Evolutionary conservation across 2,888 invertebrate genomes (phyloP), one percentile per base, ranked within the genome.

Genomic region (Heteromyza rotundicornis): DNA sequence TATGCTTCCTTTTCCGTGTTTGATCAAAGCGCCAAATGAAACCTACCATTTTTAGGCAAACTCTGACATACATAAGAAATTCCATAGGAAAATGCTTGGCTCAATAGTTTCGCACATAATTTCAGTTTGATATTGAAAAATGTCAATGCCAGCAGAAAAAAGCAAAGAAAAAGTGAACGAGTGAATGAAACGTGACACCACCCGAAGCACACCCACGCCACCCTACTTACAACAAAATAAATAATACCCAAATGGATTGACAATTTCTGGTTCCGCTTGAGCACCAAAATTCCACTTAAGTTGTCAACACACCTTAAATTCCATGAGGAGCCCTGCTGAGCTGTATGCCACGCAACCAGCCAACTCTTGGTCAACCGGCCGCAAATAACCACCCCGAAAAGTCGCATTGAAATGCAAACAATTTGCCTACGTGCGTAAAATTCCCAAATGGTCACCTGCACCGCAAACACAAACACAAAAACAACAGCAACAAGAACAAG

Each of bases 281-380:
- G 67, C 67, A 65, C 66, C 65, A 70, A 72, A 73, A 73, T 73
- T 67, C 63, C 75, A 73, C 74, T 75, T 71, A 75, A 76, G 76
- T 70, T 76, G 75, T 74, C 75, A 75, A 67, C 75, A 73, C 67
- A 65, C 67, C 47, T 47, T 47, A 47, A 47, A 47, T 47, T 47
- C 19, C n/a, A 3, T 47, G 17, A 17, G 47, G 10, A 17, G 3
- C 2, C 47, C 20, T 20, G 2, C 20, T 20, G n/a, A 7, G 12
- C 40, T 3, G 40, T n/a, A 3, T n/a, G n/a, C 14, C 40, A n/a
- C 40, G 32, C 32, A 32, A 5, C 32, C 32, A 32, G 32, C n/a
- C 7, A 7, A n/a, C 40, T 14, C 40, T n/a, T n/a, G n/a, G 16
- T 8, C 47, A 47, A 20, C 47, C 17, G n/a, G n/a, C n/a, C 47